Percentiles rank a stretch among this genome's conserved stretches.
Conservation (phyloP, 2,888 invertebrate genomes). For the Embidobia sp. region DNA sequence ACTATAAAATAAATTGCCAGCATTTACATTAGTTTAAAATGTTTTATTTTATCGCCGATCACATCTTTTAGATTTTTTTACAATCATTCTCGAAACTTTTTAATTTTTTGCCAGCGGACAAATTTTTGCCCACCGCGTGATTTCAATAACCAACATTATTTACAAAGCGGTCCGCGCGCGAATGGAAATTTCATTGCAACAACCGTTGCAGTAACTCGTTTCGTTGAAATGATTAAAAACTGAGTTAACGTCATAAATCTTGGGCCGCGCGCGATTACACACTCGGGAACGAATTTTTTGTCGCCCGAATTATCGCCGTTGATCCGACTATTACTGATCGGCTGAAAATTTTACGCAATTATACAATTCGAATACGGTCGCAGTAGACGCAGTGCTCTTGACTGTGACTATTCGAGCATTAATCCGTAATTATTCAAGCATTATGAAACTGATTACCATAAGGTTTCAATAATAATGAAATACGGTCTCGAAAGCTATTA, state of each 20-base stretch:
- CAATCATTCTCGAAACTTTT: constrained; percentile 11
- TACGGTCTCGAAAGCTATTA: constrained; percentile 11
- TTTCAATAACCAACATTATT: constrained; percentile 30
- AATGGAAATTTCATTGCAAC: constrained; percentile 37
- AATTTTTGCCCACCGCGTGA: constrained; percentile 1
- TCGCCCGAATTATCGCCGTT: constrained; percentile 2
- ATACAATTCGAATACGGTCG: constrained; percentile 7
- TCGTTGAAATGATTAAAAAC: constrained; percentile 21
- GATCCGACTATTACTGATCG: constrained; percentile 7
- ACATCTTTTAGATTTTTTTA: too few species aligned
- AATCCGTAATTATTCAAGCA: constrained; percentile 29
- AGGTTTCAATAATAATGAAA: constrained; percentile 19
- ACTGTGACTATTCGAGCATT: constrained; percentile 13
- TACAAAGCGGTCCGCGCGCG: constrained; percentile 6
- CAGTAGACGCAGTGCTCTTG: not conserved
- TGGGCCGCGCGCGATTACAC: constrained; percentile 10
- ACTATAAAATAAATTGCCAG: too few species aligned
- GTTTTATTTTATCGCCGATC: too few species aligned
- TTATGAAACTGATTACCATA: constrained; percentile 23
- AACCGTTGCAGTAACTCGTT: constrained; percentile 10
- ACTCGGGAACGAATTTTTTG: not conserved
- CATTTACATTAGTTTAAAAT: too few species aligned
- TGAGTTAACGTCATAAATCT: constrained; percentile 23
- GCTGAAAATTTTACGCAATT: constrained; percentile 16
- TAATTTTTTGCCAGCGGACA: constrained; percentile 9